Evolutionary conservation across 2,797 vertebrate species (phyloP).

Genomic region (Eulemur rubriventer): DNA sequence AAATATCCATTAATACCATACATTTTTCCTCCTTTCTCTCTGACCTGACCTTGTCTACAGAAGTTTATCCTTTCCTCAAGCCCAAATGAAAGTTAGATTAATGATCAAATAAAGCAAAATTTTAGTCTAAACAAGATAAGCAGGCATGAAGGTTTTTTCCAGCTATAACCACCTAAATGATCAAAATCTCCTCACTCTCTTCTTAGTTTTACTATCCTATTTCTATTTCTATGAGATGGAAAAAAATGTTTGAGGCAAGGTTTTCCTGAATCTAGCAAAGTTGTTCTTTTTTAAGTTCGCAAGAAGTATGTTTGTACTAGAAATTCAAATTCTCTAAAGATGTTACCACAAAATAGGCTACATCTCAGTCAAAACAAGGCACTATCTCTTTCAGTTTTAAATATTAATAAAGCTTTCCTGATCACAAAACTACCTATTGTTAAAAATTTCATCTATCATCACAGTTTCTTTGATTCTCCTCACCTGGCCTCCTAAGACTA

Average conservation of each 20-base stretch:
- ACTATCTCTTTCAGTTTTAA: not conserved
- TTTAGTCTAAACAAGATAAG: not conserved
- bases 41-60: not conserved
- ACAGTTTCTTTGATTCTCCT: not conserved
- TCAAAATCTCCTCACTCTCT: too few relatives aligned
- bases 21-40: not conserved
- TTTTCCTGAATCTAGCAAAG: not conserved
- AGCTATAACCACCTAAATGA: not conserved
- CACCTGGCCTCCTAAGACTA: not conserved
- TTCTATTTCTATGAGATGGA: not conserved
- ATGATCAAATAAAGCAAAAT: not conserved
- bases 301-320: not conserved
- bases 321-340: not conserved
- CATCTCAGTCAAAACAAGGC: not conserved
- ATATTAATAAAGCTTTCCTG: not conserved
- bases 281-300: not conserved
- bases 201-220: too few relatives aligned
- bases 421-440: not conserved
- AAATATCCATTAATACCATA: conserved; percentile 22
- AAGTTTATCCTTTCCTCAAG: not conserved
- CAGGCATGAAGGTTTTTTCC: not conserved
- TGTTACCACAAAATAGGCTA: not conserved
- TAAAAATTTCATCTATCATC: not conserved
- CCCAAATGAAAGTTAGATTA: not conserved
- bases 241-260: not conserved